Conservation (phyloP, 1,140 invertebrate genomes). For the Neuroterus valhalla region DNA sequence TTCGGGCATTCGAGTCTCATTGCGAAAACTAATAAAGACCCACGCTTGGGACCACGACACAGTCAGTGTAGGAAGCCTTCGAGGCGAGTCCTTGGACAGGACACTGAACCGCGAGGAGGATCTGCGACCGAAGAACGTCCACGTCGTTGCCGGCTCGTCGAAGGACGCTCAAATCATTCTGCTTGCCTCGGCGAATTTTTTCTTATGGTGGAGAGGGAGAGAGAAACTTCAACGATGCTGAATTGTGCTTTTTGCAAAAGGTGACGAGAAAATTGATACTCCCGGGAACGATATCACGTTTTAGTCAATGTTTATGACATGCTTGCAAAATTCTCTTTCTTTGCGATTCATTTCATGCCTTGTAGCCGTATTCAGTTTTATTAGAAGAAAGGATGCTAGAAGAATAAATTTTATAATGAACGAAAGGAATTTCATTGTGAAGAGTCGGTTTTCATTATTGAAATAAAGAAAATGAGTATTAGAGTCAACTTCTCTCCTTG, state of each 20-base stretch:
- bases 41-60: conserved; percentile 34
- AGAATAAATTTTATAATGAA: no score
- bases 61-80: conserved; percentile 57
- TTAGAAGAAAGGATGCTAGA: no score
- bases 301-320: neutral
- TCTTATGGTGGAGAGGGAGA: conserved; percentile 12
- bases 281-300: conserved; percentile 4
- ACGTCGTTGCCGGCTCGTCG: conserved; percentile 45
- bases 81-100: conserved; percentile 61
- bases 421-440: no score
- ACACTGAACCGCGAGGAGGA: conserved; percentile 57
- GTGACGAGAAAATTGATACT: neutral
- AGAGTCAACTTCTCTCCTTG: no score
- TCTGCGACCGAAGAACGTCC: conserved; percentile 48
- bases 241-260: conserved; percentile 13
- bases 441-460: no score
- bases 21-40: neutral
- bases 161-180: conserved; percentile 57
- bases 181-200: conserved; percentile 49
- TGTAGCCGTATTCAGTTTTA: neutral
- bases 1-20: neutral
- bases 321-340: neutral
- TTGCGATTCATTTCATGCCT: neutral
- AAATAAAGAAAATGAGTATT: no score
- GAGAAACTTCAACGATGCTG: neutral